These are phyloP conservation scores for Cyrtodaria siliqua DNA, from an alignment of 2,888 invertebrate species.

Conservation along the genomic window DNA sequence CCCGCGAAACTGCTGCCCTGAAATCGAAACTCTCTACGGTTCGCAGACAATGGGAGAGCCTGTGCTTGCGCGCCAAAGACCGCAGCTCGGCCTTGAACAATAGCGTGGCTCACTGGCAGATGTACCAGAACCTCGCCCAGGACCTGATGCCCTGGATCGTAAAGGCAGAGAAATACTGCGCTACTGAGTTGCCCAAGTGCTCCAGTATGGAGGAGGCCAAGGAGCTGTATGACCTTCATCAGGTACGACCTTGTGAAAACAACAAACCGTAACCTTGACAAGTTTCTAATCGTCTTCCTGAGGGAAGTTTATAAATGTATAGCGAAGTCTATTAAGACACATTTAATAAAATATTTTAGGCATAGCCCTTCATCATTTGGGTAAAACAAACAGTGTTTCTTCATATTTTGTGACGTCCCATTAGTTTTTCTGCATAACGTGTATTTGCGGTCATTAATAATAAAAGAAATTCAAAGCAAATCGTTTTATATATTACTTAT, in stretches of 20 bases:
- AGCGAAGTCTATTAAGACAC: no score
- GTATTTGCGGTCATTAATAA: no score
- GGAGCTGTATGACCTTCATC: slow-evolving; percentile 88
- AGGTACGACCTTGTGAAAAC: slow-evolving; percentile 84
- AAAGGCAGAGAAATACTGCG: slow-evolving; percentile 93
- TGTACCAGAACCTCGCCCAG: slow-evolving; percentile 91
- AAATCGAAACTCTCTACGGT: slow-evolving; percentile 92
- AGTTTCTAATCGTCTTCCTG: not conserved
- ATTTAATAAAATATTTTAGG: no score
- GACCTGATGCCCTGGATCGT: slow-evolving; percentile 96
- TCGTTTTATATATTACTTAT: no score
- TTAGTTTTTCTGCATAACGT: no score
- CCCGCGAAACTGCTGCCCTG: slow-evolving; percentile 90
- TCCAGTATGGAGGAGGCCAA: slow-evolving; percentile 92
- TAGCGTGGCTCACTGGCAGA: slow-evolving; percentile 94
- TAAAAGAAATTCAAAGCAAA: no score
- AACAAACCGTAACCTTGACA: not conserved
- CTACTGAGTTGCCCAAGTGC: slow-evolving; percentile 91
- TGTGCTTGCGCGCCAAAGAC: slow-evolving; percentile 92
- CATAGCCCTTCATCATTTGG: no score
- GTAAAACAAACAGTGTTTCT: no score
- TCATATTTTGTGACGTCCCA: no score
- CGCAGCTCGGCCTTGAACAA: slow-evolving; percentile 91
- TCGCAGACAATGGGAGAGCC: slow-evolving; percentile 91
- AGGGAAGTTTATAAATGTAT: no score